Evolutionary conservation across 2,113 vertebrate genomes (phyloP).

Genomic region (Balaeniceps rex): DNA sequence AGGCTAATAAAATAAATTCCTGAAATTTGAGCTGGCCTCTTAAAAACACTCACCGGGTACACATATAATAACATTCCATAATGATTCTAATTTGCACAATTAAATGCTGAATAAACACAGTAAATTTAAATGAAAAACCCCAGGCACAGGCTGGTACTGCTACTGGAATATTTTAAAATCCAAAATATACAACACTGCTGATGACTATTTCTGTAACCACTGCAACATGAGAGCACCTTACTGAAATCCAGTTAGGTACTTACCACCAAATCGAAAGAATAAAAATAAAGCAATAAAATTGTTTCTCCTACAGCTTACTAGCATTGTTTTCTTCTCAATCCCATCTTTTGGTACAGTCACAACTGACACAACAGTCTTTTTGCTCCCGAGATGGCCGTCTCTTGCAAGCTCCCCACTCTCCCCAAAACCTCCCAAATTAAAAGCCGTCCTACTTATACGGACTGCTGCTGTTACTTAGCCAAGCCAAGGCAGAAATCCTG

Average conservation of each 20-base stretch:
- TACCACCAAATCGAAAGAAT: background rate
- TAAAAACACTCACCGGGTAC: background rate
- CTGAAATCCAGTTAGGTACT: background rate
- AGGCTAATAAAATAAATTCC: background rate
- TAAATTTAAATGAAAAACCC: constrained; percentile 13
- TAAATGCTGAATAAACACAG: constrained; percentile 43
- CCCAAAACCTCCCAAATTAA: background rate
- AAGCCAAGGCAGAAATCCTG: background rate
- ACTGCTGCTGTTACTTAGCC: background rate
- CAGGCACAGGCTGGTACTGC: background rate
- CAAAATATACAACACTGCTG: background rate
- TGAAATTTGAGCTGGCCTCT: background rate
- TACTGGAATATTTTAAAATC: background rate
- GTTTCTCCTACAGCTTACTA: background rate
- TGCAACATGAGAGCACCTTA: background rate
- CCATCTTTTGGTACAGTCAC: background rate
- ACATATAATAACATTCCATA: background rate
- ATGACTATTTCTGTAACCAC: background rate
- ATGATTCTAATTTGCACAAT: constrained; percentile 42
- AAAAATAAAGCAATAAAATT: background rate
- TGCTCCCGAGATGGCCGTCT: background rate
- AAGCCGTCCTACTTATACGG: background rate
- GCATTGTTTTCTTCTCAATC: background rate
- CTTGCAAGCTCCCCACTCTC: background rate
- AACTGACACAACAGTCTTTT: background rate